Base-by-base conservation (phyloP, 2,113 vertebrate species). In the Melanerpes aurifrons region DNA sequence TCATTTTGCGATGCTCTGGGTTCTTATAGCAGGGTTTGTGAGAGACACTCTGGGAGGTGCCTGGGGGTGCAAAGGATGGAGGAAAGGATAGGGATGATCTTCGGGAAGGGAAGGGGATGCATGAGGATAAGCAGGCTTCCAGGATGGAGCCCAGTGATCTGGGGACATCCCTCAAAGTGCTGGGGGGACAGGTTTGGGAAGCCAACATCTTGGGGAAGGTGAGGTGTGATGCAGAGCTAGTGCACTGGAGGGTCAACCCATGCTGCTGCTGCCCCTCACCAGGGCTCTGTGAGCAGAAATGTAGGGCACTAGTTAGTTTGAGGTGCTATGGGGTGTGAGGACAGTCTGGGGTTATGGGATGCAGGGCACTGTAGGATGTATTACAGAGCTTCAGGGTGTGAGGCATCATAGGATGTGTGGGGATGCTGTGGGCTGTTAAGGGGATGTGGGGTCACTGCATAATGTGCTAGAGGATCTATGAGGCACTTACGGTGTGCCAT, bases 251-350 rank as follows among this genome's bases (percentile, higher is more conserved):
- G 4, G 18, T 37, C 0, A 3, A 13, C 32, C 50, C 28, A 2
- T 0, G 0, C 5, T 1, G 1, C 63, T 61, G 45, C 72, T 58
- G 24, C 17, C 25, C 25, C 64, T 72, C 3, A 0, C 56, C 29
- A 26, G 59, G 25, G 45, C 86, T 76, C 25, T 5, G 45, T 66
- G 54, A 72, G 31, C 66, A 75, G 70, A 43, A 53, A 4, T 1
- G 4, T 9, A 35, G 26, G 18, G 25, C 54, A 9, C 43, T 32
- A 69, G 4, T 56, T 28, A 68, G 6, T 28, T 11, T 37, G 54
- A 31, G 37, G 18, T 24, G 45, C 40, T 79, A 3, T 8, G 50
- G 43, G 26, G 6, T 24, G 28, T 2, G 8, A 78, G 40, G 10
- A 14, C 31, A 69, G 6, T 0, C 48, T 50, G 58, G 37, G 48